phyloP scores from a whole-genome alignment of 2,113 vertebrate species.

The Melospiza georgiana region DNA sequence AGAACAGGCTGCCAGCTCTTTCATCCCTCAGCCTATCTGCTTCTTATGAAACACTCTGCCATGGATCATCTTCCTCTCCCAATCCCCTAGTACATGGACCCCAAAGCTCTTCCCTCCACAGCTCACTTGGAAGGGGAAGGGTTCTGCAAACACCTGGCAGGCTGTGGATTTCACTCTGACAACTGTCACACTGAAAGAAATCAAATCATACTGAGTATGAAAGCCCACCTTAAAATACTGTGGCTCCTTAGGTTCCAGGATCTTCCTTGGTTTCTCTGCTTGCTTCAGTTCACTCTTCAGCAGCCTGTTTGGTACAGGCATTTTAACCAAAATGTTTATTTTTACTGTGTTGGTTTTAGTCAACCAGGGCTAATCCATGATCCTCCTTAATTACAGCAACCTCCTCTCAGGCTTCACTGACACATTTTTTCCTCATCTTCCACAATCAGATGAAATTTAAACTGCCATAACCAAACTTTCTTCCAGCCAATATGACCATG shows the following conservation, averaged over 20 bases:
- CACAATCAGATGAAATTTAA: neutral
- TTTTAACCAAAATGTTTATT: slow-evolving; percentile 22
- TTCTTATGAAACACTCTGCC: neutral
- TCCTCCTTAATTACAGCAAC: neutral
- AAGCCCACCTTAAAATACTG: neutral
- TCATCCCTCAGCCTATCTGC: neutral
- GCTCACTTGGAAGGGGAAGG: neutral
- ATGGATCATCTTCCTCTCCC: neutral
- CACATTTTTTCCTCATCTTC: neutral
- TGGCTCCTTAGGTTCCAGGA: neutral
- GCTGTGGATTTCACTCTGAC: neutral
- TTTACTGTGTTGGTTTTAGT: neutral
- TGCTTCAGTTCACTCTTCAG: neutral
- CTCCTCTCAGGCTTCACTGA: neutral
- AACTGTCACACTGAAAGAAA: neutral
- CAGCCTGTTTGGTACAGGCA: neutral
- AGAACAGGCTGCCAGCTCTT: neutral
- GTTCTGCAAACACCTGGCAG: neutral
- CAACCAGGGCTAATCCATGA: neutral
- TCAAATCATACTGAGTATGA: neutral
- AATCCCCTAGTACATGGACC: neutral
- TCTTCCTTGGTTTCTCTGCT: neutral
- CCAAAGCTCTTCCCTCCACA: neutral
- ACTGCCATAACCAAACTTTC: neutral
- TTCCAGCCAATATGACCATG: neutral